Base-by-base conservation (phyloP, 2,113 vertebrate genomes). In the Trogon melanurus region DNA sequence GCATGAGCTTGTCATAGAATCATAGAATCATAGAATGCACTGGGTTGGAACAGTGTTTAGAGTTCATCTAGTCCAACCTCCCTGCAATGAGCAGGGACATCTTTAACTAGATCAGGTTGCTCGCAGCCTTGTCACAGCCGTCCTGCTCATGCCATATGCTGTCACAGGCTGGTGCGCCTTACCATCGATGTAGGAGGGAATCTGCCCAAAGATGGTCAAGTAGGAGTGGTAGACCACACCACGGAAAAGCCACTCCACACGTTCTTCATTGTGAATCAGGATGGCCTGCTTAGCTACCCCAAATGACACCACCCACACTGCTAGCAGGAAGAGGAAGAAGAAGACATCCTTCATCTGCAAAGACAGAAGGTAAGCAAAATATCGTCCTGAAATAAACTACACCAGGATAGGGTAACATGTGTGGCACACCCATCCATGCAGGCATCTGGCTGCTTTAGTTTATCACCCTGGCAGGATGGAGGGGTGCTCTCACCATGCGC, bases 241-340 rank as follows among this genome's bases (percentile, higher is more conserved):
- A 0, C 99, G 98, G 87, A 99, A 88, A 67, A 99, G 98, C 99
- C 99, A 99, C 76, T 99, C 98, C 94, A 99, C 97, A 0, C 99
- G 98, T 4, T 97, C 83, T 96, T 99, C 99, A 0, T 99, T 99
- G 94, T 99, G 97, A 84, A 99, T 99, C 88, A 99, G 98, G 94
- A 99, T 99, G 70, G 98, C 98, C 94, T 99, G 99, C 95, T 98
- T 99, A 96, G 99, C 99, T 60, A 99, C 99, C 5, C 99, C 99
- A 1, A 99, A 99, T 36, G 99, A 99, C 91, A 99, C 98, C 22
- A 99, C 99, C 99, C 99, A 99, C 95, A 99, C 99, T 16, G 99
- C 99, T 96, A 99, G 94, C 86, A 99, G 97, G 97, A 99, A 99
- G 97, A 99, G 98, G 96, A 99, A 99, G 98, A 99, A 99, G 98